Evolutionary conservation across 2,797 vertebrate species (phyloP), one percentile per base, ranked within the genome.

Genomic region (Pseudomugil tenellus): DNA sequence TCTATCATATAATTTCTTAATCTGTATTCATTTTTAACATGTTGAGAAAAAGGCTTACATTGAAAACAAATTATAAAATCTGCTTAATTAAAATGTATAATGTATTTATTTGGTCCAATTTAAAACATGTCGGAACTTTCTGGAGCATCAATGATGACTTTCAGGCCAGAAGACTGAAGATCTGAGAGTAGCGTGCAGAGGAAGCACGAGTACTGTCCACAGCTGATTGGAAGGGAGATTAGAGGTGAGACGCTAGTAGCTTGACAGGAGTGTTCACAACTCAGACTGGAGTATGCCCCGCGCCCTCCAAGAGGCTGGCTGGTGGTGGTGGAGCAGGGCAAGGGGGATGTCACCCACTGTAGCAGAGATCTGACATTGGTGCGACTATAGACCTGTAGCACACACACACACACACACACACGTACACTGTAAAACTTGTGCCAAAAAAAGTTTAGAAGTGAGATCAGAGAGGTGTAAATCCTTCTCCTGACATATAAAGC

Each of bases 361-460:
- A 37, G 62, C 23, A 13, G 54, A 58, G 61, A 56, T 58, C 59
- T 10, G 59, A 68, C 34, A 57, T 61, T 6, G 52, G 25, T 63
- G 59, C 3, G 2, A 60, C 54, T 51, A 28, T 2, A 67, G 37
- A 63, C 80, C 84, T 86, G 73, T 62, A 67, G 54, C 9, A 59
- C 0, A 75, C 23, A 76, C 12, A 66, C 11, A 69, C 13, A 48
- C 8, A 65, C 3, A 60, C 8, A 32, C 3, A 8, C 1, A 32
- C n/a, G 43, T 16, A 67, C 41, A 46, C 34, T 1, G 19, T 21
- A 56, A 32, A 59, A 49, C 10, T 32, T 0, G 16, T 29, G 13
- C 3, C 14, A 41, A 63, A 26, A 17, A 52, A 32, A 58, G 1
- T 10, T 1, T 0, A 31, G 19, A 10, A 57, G 52, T 28, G n/a